Base-by-base conservation (phyloP, 53 echinoderm and acorn worm genomes). In the Pentamera pediparva region DNA sequence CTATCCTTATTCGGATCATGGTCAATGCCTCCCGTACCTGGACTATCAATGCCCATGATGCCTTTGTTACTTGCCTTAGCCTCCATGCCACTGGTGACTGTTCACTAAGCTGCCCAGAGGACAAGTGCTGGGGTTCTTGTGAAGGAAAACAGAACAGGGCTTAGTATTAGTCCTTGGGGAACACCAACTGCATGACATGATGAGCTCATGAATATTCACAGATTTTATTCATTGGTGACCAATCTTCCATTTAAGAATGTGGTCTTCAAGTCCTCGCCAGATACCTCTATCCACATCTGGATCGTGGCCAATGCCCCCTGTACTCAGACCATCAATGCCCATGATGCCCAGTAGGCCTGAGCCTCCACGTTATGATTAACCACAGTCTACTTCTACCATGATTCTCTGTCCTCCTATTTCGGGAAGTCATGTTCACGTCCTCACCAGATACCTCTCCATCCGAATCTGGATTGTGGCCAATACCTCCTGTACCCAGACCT, bases 91-190 rank as follows among this genome's bases (percentile, higher is more conserved):
- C 96, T 3, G 96, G 96, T 18, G 96, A 95, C 64, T 95, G 88
- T 81, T 53, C 91, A 9, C 88, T 95, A 36, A 95, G 96, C 67
- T 95, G 96, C 74, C 91, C 96, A 6, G 96, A 95, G 59, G 96
- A 95, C 69, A 90, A 82, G 45, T 85, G 91, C 87, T 95, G 96
- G 96, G 96, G n/a, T n/a, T n/a, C n/a, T n/a, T n/a, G n/a, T n/a
- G n/a, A n/a, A n/a, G n/a, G n/a, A n/a, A n/a, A n/a, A n/a, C n/a
- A n/a, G n/a, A n/a, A n/a, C n/a, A n/a, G n/a, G n/a, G n/a, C n/a
- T n/a, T n/a, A n/a, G n/a, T n/a, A n/a, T n/a, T n/a, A n/a, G n/a
- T n/a, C n/a, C n/a, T n/a, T n/a, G n/a, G n/a, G n/a, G n/a, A n/a
- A n/a, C n/a, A n/a, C n/a, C n/a, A n/a, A n/a, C n/a, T n/a, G n/a